These are phyloP conservation scores for Stenoptilia bipunctidactyla DNA, from an alignment of 2,888 invertebrate genomes.

Conservation along the genomic window DNA sequence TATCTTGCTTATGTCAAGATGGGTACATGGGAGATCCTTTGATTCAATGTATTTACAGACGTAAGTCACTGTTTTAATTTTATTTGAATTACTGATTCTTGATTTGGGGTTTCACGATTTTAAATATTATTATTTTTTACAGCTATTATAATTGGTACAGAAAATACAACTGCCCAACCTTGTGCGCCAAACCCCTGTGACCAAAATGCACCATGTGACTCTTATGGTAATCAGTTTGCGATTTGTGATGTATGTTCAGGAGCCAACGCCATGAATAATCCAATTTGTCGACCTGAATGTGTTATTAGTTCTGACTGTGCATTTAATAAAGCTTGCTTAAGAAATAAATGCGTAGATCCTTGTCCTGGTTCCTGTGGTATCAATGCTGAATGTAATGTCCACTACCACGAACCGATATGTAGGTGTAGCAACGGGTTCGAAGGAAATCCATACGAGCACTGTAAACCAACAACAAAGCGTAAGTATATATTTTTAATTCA, in stretches of 20 bases:
- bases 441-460: constrained; percentile 85
- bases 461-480: constrained; percentile 70
- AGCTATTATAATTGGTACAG: constrained; percentile 64
- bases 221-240: constrained; percentile 81
- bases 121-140: constrained; percentile 21
- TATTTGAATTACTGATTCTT: too few relatives aligned
- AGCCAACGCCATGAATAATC: constrained; percentile 75
- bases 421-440: constrained; percentile 75
- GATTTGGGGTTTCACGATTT: too few relatives aligned
- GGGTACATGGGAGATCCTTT: constrained; percentile 87
- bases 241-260: constrained; percentile 84
- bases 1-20: constrained; percentile 83
- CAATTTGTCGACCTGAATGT: constrained; percentile 86
- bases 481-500: constrained; percentile 28
- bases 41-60: constrained; percentile 76
- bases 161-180: constrained; percentile 75
- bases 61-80: constrained; percentile 33
- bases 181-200: constrained; percentile 86
- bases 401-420: constrained; percentile 81
- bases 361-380: constrained; percentile 85
- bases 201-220: constrained; percentile 75
- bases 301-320: constrained; percentile 84
- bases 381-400: constrained; percentile 78
- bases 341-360: constrained; percentile 81
- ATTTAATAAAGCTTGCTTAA: constrained; percentile 81